Evolutionary conservation across 2,113 vertebrate genomes (phyloP), one percentile per base, ranked within the genome.

Genomic region (Sturnira hondurensis): DNA sequence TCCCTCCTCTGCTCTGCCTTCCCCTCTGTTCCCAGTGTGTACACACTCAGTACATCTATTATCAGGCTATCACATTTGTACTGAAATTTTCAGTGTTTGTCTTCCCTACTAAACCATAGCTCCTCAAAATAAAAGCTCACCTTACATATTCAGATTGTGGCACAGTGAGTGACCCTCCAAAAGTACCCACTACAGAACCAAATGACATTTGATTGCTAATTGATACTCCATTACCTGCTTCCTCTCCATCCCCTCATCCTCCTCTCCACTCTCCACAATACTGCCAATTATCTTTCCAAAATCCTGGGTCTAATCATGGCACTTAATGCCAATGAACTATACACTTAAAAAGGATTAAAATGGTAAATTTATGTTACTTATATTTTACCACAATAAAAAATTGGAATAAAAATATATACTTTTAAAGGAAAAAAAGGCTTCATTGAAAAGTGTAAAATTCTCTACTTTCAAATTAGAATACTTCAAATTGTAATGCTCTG

Each of bases 321-420:
- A 43, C 45, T 84, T 82, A 43, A 91, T 61, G 82, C 47, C 90
- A 96, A 33, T 36, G 7, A 91, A 61, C 16, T 36, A 10, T n/a
- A 67, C 19, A 81, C 16, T 90, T 61, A 65, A 89, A 93, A 86
- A 86, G 41, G 15, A 33, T 71, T 67, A 47, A 90, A 96, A 68
- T 63, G 28, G 41, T 50, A 81, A 81, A 67, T 26, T 47, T 85
- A 68, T 33, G 43, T 28, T 56, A 65, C 50, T 4, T 38, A 7
- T 93, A 91, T 86, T 90, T 81, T 81, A 65, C 31, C 47, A 89
- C 54, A 89, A 50, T 85, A 54, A 85, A 71, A 68, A 82, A 33
- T 45, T 50, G 50, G 86, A 86, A 80, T n/a, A 71, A 80, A 93
- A 93, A 58, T 38, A 67, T 13, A 50, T 58, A 22, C 78, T 71